Evolutionary conservation across 2,113 vertebrate genomes (phyloP).

Genomic region (Chamaetylas fuelleborni): DNA sequence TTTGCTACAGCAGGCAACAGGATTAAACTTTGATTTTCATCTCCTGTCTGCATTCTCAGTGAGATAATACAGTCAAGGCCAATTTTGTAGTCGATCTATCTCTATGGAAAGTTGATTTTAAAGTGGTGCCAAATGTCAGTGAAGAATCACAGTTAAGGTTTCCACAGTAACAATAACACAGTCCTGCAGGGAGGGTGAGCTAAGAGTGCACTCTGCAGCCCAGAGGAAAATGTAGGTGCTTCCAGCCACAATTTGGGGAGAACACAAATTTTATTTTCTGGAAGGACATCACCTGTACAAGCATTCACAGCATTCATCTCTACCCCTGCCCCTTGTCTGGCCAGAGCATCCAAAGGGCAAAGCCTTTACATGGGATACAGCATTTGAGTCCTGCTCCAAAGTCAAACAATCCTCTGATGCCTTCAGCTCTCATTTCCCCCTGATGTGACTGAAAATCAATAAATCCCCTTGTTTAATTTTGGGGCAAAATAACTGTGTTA

Average conservation of each 20-base stretch:
- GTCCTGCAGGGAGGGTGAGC: neutral
- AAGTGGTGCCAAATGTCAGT: slow-evolving; percentile 7
- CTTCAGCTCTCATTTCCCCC: neutral
- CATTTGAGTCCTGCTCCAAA: neutral
- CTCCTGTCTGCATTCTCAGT: slow-evolving; percentile 5
- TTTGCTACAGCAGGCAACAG: neutral
- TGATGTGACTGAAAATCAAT: neutral
- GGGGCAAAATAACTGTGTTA: neutral
- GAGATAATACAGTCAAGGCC: slow-evolving; percentile 6
- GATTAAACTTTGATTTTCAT: slow-evolving; percentile 27
- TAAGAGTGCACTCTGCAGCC: slow-evolving; percentile 38
- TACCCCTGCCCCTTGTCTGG: neutral
- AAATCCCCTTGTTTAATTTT: neutral
- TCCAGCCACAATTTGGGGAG: neutral
- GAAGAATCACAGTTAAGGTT: neutral
- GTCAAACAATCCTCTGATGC: neutral
- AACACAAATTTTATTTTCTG: neutral
- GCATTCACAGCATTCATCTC: neutral
- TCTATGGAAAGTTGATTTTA: slow-evolving; percentile 36
- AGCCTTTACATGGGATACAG: neutral
- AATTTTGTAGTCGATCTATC: neutral
- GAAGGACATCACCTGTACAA: neutral
- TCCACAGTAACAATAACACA: neutral
- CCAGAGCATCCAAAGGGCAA: neutral
- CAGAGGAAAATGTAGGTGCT: neutral